phyloP scores from a whole-genome alignment of 2,797 vertebrate genomes.

The Crenichthys baileyi region DNA sequence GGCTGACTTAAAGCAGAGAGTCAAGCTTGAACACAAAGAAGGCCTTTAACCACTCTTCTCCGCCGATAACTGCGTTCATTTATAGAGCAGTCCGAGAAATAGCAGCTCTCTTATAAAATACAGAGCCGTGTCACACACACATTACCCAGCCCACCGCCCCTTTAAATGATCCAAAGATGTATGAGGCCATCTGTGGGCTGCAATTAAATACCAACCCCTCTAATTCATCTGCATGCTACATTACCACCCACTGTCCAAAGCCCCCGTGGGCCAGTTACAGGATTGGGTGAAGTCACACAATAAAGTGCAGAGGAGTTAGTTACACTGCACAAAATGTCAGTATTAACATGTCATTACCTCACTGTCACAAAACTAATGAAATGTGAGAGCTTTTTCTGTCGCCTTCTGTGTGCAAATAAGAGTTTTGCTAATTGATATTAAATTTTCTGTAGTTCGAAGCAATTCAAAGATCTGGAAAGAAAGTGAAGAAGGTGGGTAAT shows the following conservation, averaged over 20 bases:
- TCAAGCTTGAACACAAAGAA: slow-evolving; percentile 52
- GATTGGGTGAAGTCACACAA: slow-evolving; percentile 27
- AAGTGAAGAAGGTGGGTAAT: background rate
- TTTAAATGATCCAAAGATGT: slow-evolving; percentile 80
- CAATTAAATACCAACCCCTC: slow-evolving; percentile 77
- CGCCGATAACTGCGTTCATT: slow-evolving; percentile 62
- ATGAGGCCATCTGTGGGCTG: slow-evolving; percentile 73
- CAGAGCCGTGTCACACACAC: slow-evolving; percentile 68
- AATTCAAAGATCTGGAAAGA: background rate
- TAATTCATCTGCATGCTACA: slow-evolving; percentile 76
- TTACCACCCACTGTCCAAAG: slow-evolving; percentile 63
- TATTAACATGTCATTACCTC: slow-evolving; percentile 31
- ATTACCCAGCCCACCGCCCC: slow-evolving; percentile 77
- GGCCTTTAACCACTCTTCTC: slow-evolving; percentile 63
- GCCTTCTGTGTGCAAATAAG: background rate
- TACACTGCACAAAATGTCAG: slow-evolving; percentile 25
- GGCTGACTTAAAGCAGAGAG: slow-evolving; percentile 51
- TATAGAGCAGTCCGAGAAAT: slow-evolving; percentile 71
- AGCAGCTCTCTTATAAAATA: slow-evolving; percentile 76
- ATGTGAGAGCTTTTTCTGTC: slow-evolving; percentile 1
- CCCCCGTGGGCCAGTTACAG: slow-evolving; percentile 43
- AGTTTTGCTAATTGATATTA: background rate
- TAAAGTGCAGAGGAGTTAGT: slow-evolving; percentile 15
- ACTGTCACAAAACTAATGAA: background rate
- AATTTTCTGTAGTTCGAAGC: background rate